Conservation (phyloP, 2,888 invertebrate genomes). For the Cryptocephalus moraei region DNA sequence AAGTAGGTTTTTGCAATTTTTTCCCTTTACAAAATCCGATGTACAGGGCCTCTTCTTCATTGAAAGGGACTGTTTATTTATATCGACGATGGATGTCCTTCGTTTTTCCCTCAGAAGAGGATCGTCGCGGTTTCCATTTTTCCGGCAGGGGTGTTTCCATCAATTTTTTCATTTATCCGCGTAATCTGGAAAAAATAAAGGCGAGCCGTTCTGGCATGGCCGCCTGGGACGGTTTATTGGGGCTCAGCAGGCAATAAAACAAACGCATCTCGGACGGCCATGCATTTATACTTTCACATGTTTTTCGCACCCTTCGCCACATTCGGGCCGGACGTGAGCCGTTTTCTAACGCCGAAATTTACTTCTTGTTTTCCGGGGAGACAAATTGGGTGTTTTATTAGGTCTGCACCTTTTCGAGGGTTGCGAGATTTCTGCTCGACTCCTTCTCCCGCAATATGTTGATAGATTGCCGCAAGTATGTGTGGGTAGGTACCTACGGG, state of each 20-base stretch:
- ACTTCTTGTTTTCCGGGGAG: too few relatives aligned
- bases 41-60: background rate
- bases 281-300: background rate
- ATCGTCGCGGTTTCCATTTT: background rate
- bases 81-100: too few relatives aligned
- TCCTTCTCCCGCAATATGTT: too few relatives aligned
- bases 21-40: background rate
- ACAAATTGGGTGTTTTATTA: too few relatives aligned
- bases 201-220: background rate
- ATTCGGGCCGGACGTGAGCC: too few relatives aligned
- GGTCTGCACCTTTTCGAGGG: too few relatives aligned
- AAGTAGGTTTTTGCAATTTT: constrained; percentile 14
- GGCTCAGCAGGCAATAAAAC: constrained; percentile 9
- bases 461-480: too few relatives aligned
- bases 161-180: background rate
- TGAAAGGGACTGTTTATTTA: background rate
- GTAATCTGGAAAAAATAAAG: too few relatives aligned
- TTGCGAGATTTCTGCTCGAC: too few relatives aligned
- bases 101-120: too few relatives aligned
- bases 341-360: too few relatives aligned
- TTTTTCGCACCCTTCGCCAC: background rate
- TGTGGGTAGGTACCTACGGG: background rate
- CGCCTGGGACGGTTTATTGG: constrained; percentile 4
- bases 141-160: background rate
- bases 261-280: constrained; percentile 4